Conservation (phyloP, 2,888 invertebrate species). For the Rosalia funebris region DNA sequence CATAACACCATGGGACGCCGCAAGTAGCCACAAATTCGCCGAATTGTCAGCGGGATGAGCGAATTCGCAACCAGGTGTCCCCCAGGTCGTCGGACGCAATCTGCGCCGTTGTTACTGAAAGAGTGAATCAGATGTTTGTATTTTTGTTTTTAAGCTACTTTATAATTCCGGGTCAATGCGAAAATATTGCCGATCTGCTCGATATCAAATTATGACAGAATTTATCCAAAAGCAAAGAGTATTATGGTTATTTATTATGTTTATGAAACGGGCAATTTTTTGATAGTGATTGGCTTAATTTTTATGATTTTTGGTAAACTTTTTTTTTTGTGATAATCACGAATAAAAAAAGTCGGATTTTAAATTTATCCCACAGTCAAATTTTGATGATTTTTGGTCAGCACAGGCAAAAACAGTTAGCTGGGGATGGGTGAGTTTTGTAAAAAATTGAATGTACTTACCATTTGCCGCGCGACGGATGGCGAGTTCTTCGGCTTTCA, state of each 20-base stretch:
- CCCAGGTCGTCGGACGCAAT: conserved; percentile 50
- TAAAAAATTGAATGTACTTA: conserved; percentile 36
- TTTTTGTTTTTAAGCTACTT: conserved; percentile 24
- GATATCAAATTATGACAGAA: too few species aligned
- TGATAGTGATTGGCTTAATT: too few species aligned
- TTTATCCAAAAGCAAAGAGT: too few species aligned
- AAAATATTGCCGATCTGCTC: conserved; percentile 10
- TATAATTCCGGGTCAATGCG: conserved; percentile 12
- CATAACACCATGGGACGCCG: conserved; percentile 27
- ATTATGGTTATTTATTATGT: too few species aligned
- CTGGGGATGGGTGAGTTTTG: neutral
- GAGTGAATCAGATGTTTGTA: conserved; percentile 47
- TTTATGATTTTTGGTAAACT: too few species aligned
- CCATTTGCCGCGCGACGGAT: conserved; percentile 35
- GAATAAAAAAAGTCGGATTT: too few species aligned
- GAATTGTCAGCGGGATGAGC: conserved; percentile 54
- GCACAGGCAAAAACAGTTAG: neutral
- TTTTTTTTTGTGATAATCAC: too few species aligned
- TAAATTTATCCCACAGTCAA: neutral
- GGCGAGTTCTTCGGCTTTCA: conserved; percentile 30
- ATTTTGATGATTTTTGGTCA: neutral
- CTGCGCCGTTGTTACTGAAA: conserved; percentile 43
- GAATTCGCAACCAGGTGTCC: conserved; percentile 69
- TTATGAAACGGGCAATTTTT: too few species aligned
- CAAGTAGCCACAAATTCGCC: conserved; percentile 24